Evolutionary conservation across 2,113 vertebrate genomes (phyloP), one percentile per base, ranked within the genome.

Genomic region (Gadus macrocephalus): DNA sequence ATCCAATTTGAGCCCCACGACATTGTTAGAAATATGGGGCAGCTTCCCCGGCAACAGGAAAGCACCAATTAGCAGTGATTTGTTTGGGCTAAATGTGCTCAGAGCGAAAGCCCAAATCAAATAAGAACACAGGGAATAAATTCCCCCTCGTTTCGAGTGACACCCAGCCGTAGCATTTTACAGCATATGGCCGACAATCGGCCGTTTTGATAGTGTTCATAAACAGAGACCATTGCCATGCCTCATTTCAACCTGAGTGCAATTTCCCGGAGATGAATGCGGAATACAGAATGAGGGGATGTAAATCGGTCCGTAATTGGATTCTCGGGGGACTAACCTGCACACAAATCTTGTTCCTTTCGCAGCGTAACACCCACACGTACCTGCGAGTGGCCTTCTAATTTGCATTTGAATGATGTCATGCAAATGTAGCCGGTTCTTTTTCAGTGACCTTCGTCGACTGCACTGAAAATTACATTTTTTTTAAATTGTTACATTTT

Each of bases 101-200:
- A n/a, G 59, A 77, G 76, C 71, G 66, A 75, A 76, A 76, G 73
- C 70, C 70, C 25, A 75, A 87, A 81, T 83, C 78, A 84, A 86
- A 86, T 31, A 68, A 66, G 56, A 82, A 81, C 77, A 79, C 56
- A 0, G 70, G 79, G 71, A 81, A 81, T 69, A 69, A 71, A 76
- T 78, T 73, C 66, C 58, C 64, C 78, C 78, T 83, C 67, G 82
- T 86, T 78, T 74, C 14, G 67, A 83, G 69, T 66, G 69, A 72
- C 79, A 56, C 74, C 73, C 81, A 85, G 83, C 82, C 86, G 87
- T 78, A 88, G 79, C 82, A 78, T 6, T 73, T 68, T 68, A 73
- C 62, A 85, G 73, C 91, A 91, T 91, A 88, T 89, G 89, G 90
- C 78, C 77, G 77, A 81, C 67, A 73, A 76, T 86, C 87, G 77